Base-by-base conservation (phyloP, 2,797 vertebrate species). In the Ctenochaetus hawaiiensis region DNA sequence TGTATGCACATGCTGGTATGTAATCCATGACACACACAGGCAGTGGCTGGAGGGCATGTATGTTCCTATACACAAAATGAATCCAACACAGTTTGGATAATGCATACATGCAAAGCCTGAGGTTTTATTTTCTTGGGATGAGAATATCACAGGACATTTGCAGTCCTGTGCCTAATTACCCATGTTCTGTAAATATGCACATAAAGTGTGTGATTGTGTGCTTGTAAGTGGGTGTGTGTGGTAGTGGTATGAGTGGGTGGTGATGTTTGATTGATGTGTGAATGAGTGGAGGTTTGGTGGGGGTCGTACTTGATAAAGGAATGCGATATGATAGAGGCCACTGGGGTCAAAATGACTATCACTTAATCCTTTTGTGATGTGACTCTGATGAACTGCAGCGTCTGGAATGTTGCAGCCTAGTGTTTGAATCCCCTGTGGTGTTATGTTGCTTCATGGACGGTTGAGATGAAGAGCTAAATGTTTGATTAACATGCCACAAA, bases 221-320 rank as follows among this genome's bases (percentile, higher is more conserved):
- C 30, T 12, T 45, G 22, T 60, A 49, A 66, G 52, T 60, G 63
- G 3, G 63, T 61, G 49, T 65, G 30, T 61, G 68, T 51, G 34
- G 48, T 47, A 53, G 61, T 10, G 45, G 71, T 77, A 30, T 75
- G 20, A 23, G 39, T 61, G 51, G 43, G 53, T 71, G 59, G 47
- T 77, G 48, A 11, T 39, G 60, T 77, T 69, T 81, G 75, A 81
- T 23, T 84, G 83, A 89, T 75, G 76, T 87, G 64, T 83, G 76
- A 86, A 76, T 62, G 75, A 72, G 67, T 41, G 3, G 13, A 41
- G 64, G 58, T 75, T 81, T 56, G 47, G 51, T 56, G 51, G 51
- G 54, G 41, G 18, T 64, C 37, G 16, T 48, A 57, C 44, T 58
- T 73, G 5, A 49, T 17, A 57, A 43, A 44, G 45, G 3, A 8